Conservation (phyloP, 2,113 vertebrate genomes). For the Phylloscopus whistleri region DNA sequence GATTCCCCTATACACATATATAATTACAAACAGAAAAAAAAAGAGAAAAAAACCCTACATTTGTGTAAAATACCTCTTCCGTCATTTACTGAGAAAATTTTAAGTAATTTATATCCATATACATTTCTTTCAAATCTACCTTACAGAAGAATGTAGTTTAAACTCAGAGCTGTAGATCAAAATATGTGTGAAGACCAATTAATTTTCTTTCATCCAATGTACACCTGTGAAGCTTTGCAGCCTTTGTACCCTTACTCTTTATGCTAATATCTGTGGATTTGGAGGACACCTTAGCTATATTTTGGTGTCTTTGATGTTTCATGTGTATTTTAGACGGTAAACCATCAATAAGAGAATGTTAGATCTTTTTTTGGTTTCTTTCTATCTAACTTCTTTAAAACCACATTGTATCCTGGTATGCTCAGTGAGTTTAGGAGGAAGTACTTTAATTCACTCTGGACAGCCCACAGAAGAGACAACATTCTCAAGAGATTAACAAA, state of each 20-base stretch:
- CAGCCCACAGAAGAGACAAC: background rate
- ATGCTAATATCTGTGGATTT: background rate
- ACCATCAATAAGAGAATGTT: background rate
- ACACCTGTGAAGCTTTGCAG: background rate
- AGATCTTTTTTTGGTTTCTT: background rate
- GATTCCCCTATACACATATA: background rate
- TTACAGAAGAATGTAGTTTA: background rate
- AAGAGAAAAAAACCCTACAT: fast-evolving
- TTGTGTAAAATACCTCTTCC: background rate
- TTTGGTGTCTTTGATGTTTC: background rate
- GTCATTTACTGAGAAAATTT: background rate
- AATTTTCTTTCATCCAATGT: background rate
- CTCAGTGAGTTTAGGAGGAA: background rate
- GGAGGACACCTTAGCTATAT: background rate
- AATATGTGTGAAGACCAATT: background rate
- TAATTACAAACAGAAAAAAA: background rate
- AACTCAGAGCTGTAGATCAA: background rate
- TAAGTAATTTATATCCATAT: background rate
- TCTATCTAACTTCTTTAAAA: background rate
- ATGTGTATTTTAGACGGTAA: background rate
- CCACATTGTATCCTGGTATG: background rate
- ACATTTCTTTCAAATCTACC: background rate
- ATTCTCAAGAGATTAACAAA: background rate
- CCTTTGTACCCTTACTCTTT: background rate
- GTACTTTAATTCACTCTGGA: background rate